Conservation (phyloP, 2,888 invertebrate species). For the Drosophila pseudotalamancana region DNA sequence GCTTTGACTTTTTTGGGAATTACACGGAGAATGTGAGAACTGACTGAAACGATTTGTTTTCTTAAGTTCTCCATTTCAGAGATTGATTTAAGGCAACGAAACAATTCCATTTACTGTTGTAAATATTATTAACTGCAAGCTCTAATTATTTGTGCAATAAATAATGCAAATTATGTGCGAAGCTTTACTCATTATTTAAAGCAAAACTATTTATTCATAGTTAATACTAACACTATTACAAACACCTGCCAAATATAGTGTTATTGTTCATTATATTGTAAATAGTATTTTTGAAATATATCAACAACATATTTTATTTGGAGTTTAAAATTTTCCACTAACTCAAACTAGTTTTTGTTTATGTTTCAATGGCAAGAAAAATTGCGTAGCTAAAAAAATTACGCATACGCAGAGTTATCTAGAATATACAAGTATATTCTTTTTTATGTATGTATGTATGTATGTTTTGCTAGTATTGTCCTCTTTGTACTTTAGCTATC, state of each 20-base stretch:
- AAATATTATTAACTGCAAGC: background rate
- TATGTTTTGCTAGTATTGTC: background rate
- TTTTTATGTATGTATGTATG: background rate
- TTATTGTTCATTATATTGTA: background rate
- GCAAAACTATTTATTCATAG: no score
- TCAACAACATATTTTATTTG: background rate
- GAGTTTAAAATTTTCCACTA: background rate
- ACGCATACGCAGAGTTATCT: slow-evolving; percentile 35
- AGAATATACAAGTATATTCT: slow-evolving; percentile 1
- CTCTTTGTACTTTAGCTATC: background rate
- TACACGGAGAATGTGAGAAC: background rate
- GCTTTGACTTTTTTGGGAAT: slow-evolving; percentile 8
- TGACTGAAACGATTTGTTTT: background rate
- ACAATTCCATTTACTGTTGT: background rate
- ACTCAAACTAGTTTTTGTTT: background rate
- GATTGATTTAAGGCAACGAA: background rate
- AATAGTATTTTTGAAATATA: background rate
- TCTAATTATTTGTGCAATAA: no score
- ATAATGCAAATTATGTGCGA: no score
- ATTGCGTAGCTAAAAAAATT: slow-evolving; percentile 10
- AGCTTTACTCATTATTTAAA: no score
- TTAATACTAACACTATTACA: no score
- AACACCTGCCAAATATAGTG: no score
- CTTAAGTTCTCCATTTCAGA: no score
- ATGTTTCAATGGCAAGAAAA: background rate